Evolutionary conservation across 2,113 vertebrate genomes (phyloP).

Genomic region (Synchiropus splendidus): DNA sequence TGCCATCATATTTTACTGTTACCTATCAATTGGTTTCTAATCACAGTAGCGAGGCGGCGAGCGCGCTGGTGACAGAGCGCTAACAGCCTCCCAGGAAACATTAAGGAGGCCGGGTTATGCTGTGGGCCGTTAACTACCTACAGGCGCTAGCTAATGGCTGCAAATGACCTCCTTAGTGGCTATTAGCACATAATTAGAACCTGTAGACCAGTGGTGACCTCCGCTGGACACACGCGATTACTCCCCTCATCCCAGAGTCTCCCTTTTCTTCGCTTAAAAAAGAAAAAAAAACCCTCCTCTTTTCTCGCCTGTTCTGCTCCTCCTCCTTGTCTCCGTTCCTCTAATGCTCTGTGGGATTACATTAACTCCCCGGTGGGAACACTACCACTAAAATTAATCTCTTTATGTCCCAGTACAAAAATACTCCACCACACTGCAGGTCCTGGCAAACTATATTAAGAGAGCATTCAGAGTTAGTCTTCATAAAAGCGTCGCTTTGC

Average conservation of each 20-base stretch:
- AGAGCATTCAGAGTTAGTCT: conserved; percentile 18
- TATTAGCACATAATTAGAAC: conserved; percentile 81
- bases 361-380: conserved; percentile 28
- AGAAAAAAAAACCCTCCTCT: background rate
- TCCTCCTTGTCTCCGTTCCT: conserved; percentile 21
- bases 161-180: conserved; percentile 79
- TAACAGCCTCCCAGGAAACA: conserved; percentile 77
- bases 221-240: conserved; percentile 66
- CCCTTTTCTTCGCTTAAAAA: conserved; percentile 5
- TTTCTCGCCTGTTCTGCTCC: conserved; percentile 9
- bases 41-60: conserved; percentile 72
- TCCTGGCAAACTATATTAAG: conserved; percentile 23
- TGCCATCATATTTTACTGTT: conserved; percentile 76
- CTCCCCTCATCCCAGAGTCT: conserved; percentile 30
- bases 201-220: conserved; percentile 75
- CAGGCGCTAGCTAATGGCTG: conserved; percentile 76
- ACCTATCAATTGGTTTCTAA: conserved; percentile 80
- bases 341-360: conserved; percentile 44
- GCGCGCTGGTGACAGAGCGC: conserved; percentile 70
- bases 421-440: conserved; percentile 20
- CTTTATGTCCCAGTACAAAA: conserved; percentile 39
- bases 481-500: conserved; percentile 14
- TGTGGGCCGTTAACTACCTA: conserved; percentile 79
- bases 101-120: conserved; percentile 76
- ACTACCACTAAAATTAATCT: conserved; percentile 44